These are phyloP conservation scores for Ormyrus nitidulus DNA, from an alignment of 2,888 invertebrate species.

Conservation along the genomic window DNA sequence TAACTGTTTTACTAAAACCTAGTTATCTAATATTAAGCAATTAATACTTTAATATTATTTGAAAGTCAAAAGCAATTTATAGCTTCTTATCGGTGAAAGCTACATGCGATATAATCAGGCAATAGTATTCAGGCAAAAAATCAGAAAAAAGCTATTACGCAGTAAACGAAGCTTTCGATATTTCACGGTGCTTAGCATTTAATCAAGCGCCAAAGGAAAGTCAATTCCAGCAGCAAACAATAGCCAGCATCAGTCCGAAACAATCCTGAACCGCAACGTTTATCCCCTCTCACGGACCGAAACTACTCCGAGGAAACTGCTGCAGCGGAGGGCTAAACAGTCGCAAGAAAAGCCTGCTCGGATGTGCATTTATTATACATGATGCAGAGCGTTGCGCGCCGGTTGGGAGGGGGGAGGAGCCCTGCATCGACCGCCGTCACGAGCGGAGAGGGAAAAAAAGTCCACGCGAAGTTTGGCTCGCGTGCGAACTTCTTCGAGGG, in stretches of 20 bases:
- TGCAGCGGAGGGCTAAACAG: too few relatives aligned
- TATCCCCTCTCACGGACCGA: neutral
- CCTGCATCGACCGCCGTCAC: conserved; percentile 14
- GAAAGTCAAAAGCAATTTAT: too few relatives aligned
- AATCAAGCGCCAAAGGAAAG: conserved; percentile 26
- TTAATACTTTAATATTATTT: too few relatives aligned
- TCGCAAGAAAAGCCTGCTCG: conserved; percentile 16
- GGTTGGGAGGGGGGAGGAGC: neutral
- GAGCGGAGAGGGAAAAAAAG: conserved; percentile 22
- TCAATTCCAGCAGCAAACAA: conserved; percentile 13
- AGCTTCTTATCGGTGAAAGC: too few relatives aligned
- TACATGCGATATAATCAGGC: too few relatives aligned
- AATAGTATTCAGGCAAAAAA: too few relatives aligned
- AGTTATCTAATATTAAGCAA: too few relatives aligned
- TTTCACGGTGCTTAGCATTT: conserved; percentile 23
- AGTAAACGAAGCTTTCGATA: too few relatives aligned
- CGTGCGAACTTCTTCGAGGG: neutral
- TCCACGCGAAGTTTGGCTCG: conserved; percentile 39
- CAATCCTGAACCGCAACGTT: neutral
- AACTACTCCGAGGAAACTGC: too few relatives aligned
- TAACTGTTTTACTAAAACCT: too few relatives aligned
- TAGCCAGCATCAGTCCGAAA: neutral
- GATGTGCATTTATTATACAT: conserved; percentile 39
- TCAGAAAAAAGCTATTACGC: too few relatives aligned
- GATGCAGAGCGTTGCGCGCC: conserved; percentile 1